Evolutionary conservation across 1,140 invertebrate genomes (phyloP), one percentile per base, ranked within the genome.

Genomic region (Antheraea mylitta): DNA sequence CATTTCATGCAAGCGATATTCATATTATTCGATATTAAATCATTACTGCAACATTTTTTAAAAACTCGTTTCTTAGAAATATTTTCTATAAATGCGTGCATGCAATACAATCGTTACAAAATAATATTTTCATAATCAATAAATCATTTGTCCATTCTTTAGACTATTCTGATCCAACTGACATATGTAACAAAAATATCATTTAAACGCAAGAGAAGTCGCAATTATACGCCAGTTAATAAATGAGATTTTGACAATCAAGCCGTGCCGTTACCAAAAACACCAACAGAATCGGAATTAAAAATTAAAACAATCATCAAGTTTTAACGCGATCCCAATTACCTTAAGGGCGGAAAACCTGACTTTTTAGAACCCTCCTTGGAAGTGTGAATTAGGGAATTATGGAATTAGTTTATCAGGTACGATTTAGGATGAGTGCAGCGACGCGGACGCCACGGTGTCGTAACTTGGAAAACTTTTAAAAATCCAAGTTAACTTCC

Each of bases 401-500:
- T 85, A 81, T 81, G 77, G 85, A 91, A 87, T 89, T 86, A 83
- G 82, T 85, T 89, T 89, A 90, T 86, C 83, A 83, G 82, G 80
- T 83, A 81, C 77, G 79, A 84, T n/a, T 0, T 3, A 6, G 78
- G 74, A 81, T 0, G 38, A 42, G 0, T 42, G 22, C 45, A 13
- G 4, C 45, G 45, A 13, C 45, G 45, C 76, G 80, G 80, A 78
- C 81, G 80, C 77, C 53, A 68, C 76, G 71, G 76, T 77, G 74
- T 79, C 63, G 70, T 73, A 87, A 88, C 83, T 87, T 79, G n/a
- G 65, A 58, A 72, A 91, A 89, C 80, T 90, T 91, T 90, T 90
- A 89, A 90, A 90, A 91, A 91, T 85, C 86, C 76, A 88, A 88
- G 89, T 89, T 86, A 86, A 89, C 87, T 89, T 83, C 77, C 59